Base-by-base conservation (phyloP, 2,888 invertebrate genomes). In the Labia minor region DNA sequence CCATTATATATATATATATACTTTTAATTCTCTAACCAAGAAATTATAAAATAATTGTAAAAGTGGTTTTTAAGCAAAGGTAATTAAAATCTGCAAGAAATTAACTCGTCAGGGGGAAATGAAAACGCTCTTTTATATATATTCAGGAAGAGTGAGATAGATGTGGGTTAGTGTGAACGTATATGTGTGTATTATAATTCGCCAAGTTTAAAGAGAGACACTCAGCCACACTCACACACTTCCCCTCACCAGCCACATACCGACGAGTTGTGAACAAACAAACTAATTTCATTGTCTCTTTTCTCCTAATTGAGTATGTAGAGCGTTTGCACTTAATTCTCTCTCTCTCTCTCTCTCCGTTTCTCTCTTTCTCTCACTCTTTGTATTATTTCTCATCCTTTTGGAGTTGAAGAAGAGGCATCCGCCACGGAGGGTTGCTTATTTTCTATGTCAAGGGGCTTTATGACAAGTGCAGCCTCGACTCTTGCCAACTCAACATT, bases 31-130 rank as follows among this genome's bases (percentile, higher is more conserved):
- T 49, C 14, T 14, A 4, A 49, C 49, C 49, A 49, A 49, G 8
- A 8, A 49, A 49, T 14, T 14, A 49, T 49, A 11, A 49, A n/a
- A 49, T 49, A 49, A 49, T 49, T 49, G 49, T 49, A 49, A 49
- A 49, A 49, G 49, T 49, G 49, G 49, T 49, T 49, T 49, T 49
- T 49, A 14, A 49, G 49, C 6, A 16, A 49, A 49, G 49, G 49
- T 49, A 49, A 49, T 49, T 49, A 49, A 49, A 49, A 49, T 49
- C 49, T 49, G 49, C 49, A 49, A 49, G 49, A 49, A 49, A 49
- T 49, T 49, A 49, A 49, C 49, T n/a, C 49, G 16, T 49, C 49
- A 49, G 49, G 26, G 26, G 26, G 26, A 26, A 26, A 26, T 26
- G 26, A 26, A 26, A 26, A 8, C 26, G 26, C 26, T 26, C 26